phyloP scores from a whole-genome alignment of 2,113 vertebrate genomes.

The Tragelaphus scriptus region DNA sequence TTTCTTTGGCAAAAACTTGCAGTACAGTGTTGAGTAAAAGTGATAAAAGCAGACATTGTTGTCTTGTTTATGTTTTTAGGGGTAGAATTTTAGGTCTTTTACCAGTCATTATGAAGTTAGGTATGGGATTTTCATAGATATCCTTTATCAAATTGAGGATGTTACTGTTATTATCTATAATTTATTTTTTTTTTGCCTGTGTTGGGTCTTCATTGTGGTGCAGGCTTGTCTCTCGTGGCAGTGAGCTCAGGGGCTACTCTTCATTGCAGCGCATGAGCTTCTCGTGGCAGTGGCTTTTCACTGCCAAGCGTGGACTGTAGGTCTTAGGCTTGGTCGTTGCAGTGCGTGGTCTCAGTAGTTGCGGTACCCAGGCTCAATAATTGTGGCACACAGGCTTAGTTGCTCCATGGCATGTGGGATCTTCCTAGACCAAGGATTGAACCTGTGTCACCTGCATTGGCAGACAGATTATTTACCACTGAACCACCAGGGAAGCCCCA shows the following conservation, averaged over 20 bases:
- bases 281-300: background rate
- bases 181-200: background rate
- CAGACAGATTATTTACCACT: background rate
- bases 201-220: background rate
- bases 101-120: background rate
- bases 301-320: background rate
- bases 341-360: background rate
- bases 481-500: background rate
- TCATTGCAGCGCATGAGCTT: background rate
- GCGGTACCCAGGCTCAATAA: background rate
- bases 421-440: background rate
- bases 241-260: background rate
- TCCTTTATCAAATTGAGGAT: background rate
- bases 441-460: background rate
- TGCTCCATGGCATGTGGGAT: background rate
- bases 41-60: background rate
- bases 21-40: background rate
- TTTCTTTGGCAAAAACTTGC: background rate
- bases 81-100: background rate
- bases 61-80: background rate
- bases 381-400: background rate
- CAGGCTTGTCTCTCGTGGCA: background rate
- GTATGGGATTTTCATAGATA: background rate
- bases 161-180: background rate
- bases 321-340: background rate